Conservation (phyloP, 2,888 invertebrate species). For the Chrysopilus asiliformis region DNA sequence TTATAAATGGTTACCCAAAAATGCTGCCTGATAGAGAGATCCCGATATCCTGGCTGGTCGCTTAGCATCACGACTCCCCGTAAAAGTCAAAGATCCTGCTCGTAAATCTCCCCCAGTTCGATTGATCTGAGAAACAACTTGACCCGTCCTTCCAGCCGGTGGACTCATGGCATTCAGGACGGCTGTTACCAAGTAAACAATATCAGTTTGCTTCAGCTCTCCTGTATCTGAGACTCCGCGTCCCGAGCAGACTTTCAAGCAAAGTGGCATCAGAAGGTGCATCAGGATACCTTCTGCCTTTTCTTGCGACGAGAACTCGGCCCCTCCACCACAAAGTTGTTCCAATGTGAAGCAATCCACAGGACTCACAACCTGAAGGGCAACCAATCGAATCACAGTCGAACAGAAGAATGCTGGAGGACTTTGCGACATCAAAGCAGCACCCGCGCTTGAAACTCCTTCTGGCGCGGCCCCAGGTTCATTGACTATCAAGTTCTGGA, state of each 20-base stretch:
- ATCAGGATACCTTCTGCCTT: slow-evolving; percentile 92
- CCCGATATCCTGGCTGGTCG: slow-evolving; percentile 63
- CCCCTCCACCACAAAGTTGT: slow-evolving; percentile 85
- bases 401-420: slow-evolving; percentile 93
- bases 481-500: slow-evolving; percentile 51
- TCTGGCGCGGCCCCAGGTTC: slow-evolving; percentile 45
- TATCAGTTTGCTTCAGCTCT: slow-evolving; percentile 75
- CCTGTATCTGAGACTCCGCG: slow-evolving; percentile 83
- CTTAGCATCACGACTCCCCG: slow-evolving; percentile 62
- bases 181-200: slow-evolving; percentile 79
- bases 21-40: slow-evolving; percentile 70
- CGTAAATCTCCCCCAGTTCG: slow-evolving; percentile 59
- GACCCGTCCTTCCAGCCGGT: slow-evolving; percentile 56
- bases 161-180: slow-evolving; percentile 79
- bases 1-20: slow-evolving; percentile 44
- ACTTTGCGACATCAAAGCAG: slow-evolving; percentile 77
- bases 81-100: slow-evolving; percentile 68
- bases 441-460: slow-evolving; percentile 69
- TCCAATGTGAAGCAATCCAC: slow-evolving; percentile 87
- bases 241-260: slow-evolving; percentile 88
- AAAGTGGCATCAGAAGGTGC: slow-evolving; percentile 92
- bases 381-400: slow-evolving; percentile 87
- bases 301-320: slow-evolving; percentile 77
- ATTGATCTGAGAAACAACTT: slow-evolving; percentile 51
- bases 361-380: slow-evolving; percentile 86